Base-by-base conservation (phyloP, 2,888 invertebrate genomes). In the Machimus atricapillus region DNA sequence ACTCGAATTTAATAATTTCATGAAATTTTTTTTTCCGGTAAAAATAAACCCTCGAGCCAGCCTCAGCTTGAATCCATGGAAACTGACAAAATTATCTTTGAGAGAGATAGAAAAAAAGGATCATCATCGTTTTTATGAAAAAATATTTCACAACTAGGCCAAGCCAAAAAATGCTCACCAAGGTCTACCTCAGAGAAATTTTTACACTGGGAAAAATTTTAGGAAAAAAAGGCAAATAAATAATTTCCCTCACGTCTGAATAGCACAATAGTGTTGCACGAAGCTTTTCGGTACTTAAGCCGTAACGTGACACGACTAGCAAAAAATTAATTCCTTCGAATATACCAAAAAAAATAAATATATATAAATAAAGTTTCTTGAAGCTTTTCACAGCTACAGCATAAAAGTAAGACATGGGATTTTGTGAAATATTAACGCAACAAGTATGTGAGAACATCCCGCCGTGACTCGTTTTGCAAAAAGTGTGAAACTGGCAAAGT, bases 181-280 rank as follows among this genome's bases (percentile, higher is more conserved):
- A 78, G 40, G 78, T 43, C 78, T 78, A 78, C 78, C 78, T 43
- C 23, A 19, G 46, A 78, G 19, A 23, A 34, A 43, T 78, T 37
- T 78, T 78, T 34, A 43, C 14, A 81, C 52, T 56, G 81, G 56
- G 81, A 81, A 56, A 81, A 81, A 81, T 81, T 56, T 81, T 23
- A 56, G 34, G 31, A 81, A 81, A 78, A 46, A 46, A 81, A 81
- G 81, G 31, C 83, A 83, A 66, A 83, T 83, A 83, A 83, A 83
- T 83, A 73, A 83, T 83, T 83, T 83, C 19, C 66, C 66, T 83
- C 83, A 83, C 83, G 83, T 83, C 83, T 73, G 73, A 83, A 73
- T 73, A 83, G 83, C 83, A 83, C 83, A 83, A 83, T 83, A 83
- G 83, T 83, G 83, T 66, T 83, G 83, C 73, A 83, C 83, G 83